A percentile compares a stretch with the other conserved stretches of the same genome.
phyloP scores from a whole-genome alignment of 1,140 invertebrate species.

The Penaeus vannamei region DNA sequence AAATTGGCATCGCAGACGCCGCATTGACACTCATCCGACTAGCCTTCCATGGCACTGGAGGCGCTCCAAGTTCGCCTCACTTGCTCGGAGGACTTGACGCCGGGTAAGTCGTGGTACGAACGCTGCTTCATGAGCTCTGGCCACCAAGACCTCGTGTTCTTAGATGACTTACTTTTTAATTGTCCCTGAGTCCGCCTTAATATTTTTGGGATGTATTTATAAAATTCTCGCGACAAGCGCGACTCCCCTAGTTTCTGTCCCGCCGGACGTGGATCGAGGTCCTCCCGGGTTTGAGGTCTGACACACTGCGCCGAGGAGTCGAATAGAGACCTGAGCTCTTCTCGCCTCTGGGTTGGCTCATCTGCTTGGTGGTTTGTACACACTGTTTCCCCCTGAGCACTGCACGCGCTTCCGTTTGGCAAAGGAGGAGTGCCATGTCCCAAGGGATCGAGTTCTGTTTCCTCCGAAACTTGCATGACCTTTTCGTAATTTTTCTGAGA shows the following conservation, averaged over 20 bases:
- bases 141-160: slow-evolving; percentile 29
- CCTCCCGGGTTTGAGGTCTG: neutral
- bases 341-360: too few species aligned
- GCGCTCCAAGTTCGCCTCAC: slow-evolving; percentile 29
- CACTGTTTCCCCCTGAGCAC: too few species aligned
- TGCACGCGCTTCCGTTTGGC: too few species aligned
- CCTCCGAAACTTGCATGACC: too few species aligned
- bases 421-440: too few species aligned
- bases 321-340: too few species aligned
- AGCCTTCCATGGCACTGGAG: slow-evolving; percentile 47
- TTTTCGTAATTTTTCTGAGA: too few species aligned
- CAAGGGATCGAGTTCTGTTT: too few species aligned
- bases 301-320: neutral
- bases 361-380: too few species aligned
- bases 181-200: slow-evolving; percentile 29
- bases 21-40: neutral
- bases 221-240: neutral
- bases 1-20: too few species aligned
- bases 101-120: slow-evolving; percentile 53
- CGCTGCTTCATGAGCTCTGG: slow-evolving; percentile 36
- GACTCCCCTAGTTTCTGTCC: slow-evolving; percentile 3
- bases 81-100: neutral
- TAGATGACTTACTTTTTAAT: slow-evolving; percentile 2
- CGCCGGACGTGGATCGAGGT: neutral
- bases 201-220: slow-evolving; percentile 52